A percentile compares a stretch with the other conserved stretches of the same genome.
phyloP scores from a whole-genome alignment of 1,140 invertebrate genomes.

The Heliconius himera region DNA sequence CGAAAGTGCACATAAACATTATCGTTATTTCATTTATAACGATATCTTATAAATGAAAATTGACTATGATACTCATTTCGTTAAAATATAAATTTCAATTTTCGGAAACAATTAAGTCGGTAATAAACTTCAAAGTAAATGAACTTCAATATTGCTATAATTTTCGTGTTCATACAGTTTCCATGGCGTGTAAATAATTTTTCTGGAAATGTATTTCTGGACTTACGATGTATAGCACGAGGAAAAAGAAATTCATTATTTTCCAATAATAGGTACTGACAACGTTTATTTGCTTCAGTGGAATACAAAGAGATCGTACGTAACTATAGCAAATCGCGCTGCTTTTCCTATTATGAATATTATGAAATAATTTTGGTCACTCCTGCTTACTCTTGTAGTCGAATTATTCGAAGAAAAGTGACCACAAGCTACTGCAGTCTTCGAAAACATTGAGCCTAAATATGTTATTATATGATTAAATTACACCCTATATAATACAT shows the following conservation, averaged over 20 bases:
- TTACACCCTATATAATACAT: background rate
- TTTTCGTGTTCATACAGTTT: background rate
- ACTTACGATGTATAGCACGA: slow-evolving; percentile 1
- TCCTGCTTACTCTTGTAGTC: background rate
- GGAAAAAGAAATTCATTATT: slow-evolving; percentile 1
- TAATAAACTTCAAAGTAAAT: slow-evolving; percentile 14
- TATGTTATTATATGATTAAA: background rate
- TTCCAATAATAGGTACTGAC: background rate
- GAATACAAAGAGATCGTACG: background rate
- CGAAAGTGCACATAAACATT: background rate
- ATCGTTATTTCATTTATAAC: background rate
- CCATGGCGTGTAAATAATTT: slow-evolving; percentile 1
- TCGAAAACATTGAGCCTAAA: background rate
- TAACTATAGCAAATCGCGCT: background rate
- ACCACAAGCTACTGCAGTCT: background rate
- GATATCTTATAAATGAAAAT: background rate
- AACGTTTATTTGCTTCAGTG: background rate
- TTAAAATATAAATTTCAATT: background rate
- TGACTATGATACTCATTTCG: background rate
- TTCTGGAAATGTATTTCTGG: slow-evolving; percentile 4
- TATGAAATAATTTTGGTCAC: background rate
- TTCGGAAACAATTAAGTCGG: slow-evolving; percentile 6
- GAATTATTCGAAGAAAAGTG: background rate
- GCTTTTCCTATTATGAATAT: background rate
- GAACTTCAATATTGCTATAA: background rate